Base-by-base conservation (phyloP, 1,140 invertebrate species). In the Cotesia vestalis region DNA sequence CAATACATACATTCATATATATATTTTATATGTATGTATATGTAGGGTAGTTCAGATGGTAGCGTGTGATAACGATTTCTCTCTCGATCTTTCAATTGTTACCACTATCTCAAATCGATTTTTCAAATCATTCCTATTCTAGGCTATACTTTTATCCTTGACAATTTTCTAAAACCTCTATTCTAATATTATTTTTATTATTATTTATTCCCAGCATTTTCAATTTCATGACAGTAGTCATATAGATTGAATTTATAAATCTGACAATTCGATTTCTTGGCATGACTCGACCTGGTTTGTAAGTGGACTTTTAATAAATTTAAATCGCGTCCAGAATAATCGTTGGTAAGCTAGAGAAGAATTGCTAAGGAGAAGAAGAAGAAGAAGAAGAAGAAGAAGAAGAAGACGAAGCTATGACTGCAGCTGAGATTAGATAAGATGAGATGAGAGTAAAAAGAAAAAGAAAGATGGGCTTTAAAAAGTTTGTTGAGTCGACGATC, bases 241-340 rank as follows among this genome's bases (percentile, higher is more conserved):
- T 46, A 46, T 46, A 46, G 12, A 55, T 55, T 55, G 53, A 6
- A 34, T 27, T 11, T 20, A 60, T 60, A 60, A 34, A 60, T 52
- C 35, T 66, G n/a, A 66, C 6, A 66, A 34, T n/a, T 17, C 34
- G 63, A 66, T 66, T 66, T 40, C 59, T 27, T n/a, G 53, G 5
- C 14, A 11, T 20, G 27, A 27, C 59, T 64, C 62, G 62, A 64
- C 62, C 62, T 38, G 62, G 62, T 40, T 64, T 61, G 59, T 20
- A 27, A 17, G 59, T 27, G 59, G 59, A 61, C 17, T 61, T 38
- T 52, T 27, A 66, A 53, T 66, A 51, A 66, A 66, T 66, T 66
- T 40, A 66, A 66, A 66, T 66, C 63, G 20, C 63, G 40, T 53
- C 20, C 17, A 17, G 63, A 66, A 66, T 66, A 52, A 40, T 64